Evolutionary conservation across 37 sponge, comb jelly and placozoan species (phyloP), one percentile per base, ranked within the genome.

Genomic region (Crambe crambe): DNA sequence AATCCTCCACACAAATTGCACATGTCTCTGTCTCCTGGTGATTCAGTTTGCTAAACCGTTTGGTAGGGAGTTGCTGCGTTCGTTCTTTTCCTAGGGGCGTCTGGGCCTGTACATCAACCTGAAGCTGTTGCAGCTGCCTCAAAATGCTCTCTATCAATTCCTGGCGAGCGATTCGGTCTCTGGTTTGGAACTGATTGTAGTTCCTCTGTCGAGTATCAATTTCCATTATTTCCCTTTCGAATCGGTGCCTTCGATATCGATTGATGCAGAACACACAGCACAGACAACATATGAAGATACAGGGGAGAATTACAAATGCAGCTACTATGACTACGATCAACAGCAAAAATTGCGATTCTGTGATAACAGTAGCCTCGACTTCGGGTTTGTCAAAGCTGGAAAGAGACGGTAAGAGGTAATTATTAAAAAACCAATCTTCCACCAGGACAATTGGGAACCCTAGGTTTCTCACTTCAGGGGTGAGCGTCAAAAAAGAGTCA

Each of bases 141-240:
- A 77, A n/a, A 26, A 88, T 88, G 61, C 83, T 88, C 40, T 88
- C 88, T 25, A 82, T 76, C 37, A 88, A 78, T 44, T 82, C 88
- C 41, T 76, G 71, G 2, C 82, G 76, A 10, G 76, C 76, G 3
- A 65, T 23, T 1, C 74, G 38, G 20, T 72, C 80, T 35, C 35
- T 20, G 0, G 27, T 21, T 20, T 73, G 73, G 3, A 54, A 32
- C n/a, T 34, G 70, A n/a, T 85, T 59, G 25, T 68, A 71, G 75
- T 37, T 83, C 30, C 66, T 3, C 9, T 35, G 65, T 0, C 84
- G 58, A 6, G 37, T 54, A 10, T 76, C 70, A 23, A 25, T 30
- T 4, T 59, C 42, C 22, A n/a, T 3, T 0, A 40, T 27, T 10
- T 58, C 40, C 8, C 31, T 1, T 3, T 58, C 42, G 20, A 32